Evolutionary conservation across 2,888 invertebrate genomes (phyloP).

Genomic region (Melinopterus prodromus): DNA sequence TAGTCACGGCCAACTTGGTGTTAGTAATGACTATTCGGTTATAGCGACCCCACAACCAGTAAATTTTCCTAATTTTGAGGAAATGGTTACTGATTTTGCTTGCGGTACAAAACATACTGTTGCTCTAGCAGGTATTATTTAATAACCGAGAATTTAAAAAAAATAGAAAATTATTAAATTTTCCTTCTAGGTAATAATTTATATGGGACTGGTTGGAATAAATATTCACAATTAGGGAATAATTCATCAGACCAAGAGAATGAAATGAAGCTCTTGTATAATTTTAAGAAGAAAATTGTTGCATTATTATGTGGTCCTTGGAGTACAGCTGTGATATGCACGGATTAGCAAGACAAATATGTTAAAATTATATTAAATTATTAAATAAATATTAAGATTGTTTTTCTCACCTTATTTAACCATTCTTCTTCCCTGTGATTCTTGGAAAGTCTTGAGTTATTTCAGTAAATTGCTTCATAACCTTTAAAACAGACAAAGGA

Average conservation of each 20-base stretch:
- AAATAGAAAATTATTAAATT: no score
- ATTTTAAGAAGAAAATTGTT: conserved; percentile 46
- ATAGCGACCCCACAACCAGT: conserved; percentile 63
- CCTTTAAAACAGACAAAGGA: no score
- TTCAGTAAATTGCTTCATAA: no score
- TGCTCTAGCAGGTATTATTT: conserved; percentile 70
- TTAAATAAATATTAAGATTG: no score
- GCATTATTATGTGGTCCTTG: conserved; percentile 62
- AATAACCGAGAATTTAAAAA: no score
- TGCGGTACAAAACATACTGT: conserved; percentile 84
- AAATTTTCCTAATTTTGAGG: conserved; percentile 58
- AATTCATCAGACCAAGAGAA: conserved; percentile 53
- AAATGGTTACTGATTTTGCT: conserved; percentile 64
- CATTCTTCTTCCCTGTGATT: no score
- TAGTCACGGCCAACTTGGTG: conserved; percentile 84
- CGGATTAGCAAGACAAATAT: neutral
- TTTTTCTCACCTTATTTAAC: neutral
- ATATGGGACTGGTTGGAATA: conserved; percentile 83
- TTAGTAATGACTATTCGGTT: conserved; percentile 59
- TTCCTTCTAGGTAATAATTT: conserved; percentile 66
- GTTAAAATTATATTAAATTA: no score
- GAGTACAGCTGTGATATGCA: conserved; percentile 56
- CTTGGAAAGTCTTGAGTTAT: no score
- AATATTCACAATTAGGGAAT: conserved; percentile 79
- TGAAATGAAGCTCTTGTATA: conserved; percentile 48